Evolutionary conservation across 1,140 invertebrate genomes (phyloP), one percentile per base, ranked within the genome.

Genomic region (Drosophila equinoxialis): DNA sequence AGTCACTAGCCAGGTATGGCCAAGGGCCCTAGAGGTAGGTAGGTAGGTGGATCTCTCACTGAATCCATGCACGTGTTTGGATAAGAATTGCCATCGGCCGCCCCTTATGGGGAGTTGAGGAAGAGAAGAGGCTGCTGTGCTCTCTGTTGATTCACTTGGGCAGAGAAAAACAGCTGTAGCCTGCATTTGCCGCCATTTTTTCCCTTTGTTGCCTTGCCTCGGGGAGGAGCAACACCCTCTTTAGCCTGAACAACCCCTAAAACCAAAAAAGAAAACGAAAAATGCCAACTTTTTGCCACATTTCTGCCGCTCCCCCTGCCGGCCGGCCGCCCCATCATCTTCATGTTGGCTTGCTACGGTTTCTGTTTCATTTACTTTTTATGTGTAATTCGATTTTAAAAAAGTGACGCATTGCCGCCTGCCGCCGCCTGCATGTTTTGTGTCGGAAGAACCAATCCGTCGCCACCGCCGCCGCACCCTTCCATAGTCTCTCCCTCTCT

Each of bases 331-430:
- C 3, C 3, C 11, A 13, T 41, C 30, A 45, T 42, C 39, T 58
- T 67, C 41, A 68, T 65, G 30, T 30, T 30, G 66, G 58, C 82
- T 74, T 79, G 71, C 48, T 71, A 87, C 79, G 83, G 83, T 87
- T 86, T 86, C 84, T 77, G 84, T 87, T 89, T 87, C 84, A 87
- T 87, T 86, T 72, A 66, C 69, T 71, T 61, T 71, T 10, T 17
- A 60, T 81, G 72, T 68, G 83, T 89, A 87, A 87, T 87, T 87
- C 83, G 83, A 87, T 89, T 87, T 87, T 80, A 55, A 69, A 77
- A 30, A 80, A 87, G 78, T 87, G 83, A 87, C 83, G 83, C 83
- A 87, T 87, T 77, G 68, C 84, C 71, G 48, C 63, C 59, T 11
- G 55, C 67, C 51, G 45, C 54, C 66, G 39, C 26, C 60, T 51